Evolutionary conservation across 1,140 invertebrate genomes (phyloP).

Genomic region (Ceratitis capitata): DNA sequence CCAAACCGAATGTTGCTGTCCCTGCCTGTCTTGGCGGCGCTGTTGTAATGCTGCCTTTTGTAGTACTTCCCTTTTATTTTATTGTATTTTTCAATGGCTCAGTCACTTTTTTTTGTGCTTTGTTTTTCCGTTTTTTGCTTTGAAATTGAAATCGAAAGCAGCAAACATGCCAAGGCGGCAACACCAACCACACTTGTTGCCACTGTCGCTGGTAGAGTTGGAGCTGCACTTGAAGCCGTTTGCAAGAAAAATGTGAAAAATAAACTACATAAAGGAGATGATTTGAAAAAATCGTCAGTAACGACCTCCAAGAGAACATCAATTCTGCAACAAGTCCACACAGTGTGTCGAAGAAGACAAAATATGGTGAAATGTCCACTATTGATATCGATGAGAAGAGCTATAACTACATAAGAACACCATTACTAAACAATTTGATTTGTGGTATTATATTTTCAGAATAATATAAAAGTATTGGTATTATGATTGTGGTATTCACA

Average conservation of each 20-base stretch:
- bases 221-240: neutral
- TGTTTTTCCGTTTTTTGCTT: neutral
- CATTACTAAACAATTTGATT: no score
- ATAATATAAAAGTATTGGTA: neutral
- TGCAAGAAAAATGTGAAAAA: neutral
- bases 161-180: constrained; percentile 1
- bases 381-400: no score
- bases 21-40: neutral
- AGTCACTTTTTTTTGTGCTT: neutral
- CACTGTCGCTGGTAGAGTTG: neutral
- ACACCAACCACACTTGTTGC: constrained; percentile 35
- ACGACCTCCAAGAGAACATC: neutral
- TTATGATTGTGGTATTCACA: neutral
- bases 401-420: no score
- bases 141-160: constrained; percentile 24
- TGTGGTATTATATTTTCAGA: neutral
- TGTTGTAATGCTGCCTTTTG: neutral
- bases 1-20: neutral
- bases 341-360: neutral
- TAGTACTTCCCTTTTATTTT: neutral
- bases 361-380: no score
- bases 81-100: neutral
- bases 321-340: neutral
- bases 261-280: neutral
- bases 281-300: neutral